Evolutionary conservation across 2,113 vertebrate genomes (phyloP).

Genomic region (Lasiurus cinereus): DNA sequence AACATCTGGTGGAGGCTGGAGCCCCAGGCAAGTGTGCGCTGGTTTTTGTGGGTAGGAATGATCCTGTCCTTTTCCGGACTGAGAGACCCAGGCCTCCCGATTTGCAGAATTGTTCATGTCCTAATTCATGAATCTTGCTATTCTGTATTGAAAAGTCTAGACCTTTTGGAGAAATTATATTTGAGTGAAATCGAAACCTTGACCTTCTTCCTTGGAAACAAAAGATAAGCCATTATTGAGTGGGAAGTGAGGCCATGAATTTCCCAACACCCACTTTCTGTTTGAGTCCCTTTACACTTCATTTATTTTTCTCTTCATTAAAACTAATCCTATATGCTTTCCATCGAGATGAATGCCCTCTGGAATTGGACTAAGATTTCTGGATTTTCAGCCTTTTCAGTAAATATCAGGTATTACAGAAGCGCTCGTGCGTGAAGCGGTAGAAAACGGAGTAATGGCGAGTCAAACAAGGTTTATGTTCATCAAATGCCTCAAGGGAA

Average conservation of each 20-base stretch:
- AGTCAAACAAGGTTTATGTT: constrained; percentile 39
- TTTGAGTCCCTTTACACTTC: neutral
- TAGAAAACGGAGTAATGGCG: neutral
- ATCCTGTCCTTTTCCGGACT: neutral
- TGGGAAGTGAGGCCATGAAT: neutral
- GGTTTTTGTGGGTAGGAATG: neutral
- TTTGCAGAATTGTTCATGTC: neutral
- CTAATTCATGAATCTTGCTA: too few species aligned
- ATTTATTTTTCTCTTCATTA: constrained; percentile 25
- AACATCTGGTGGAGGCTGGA: neutral
- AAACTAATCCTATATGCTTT: constrained; percentile 30
- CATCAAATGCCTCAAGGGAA: neutral
- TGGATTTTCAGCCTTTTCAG: neutral
- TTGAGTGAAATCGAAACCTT: neutral
- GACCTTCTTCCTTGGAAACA: neutral
- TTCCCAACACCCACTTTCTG: neutral
- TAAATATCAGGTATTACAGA: neutral
- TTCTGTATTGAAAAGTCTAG: too few species aligned
- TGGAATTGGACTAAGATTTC: neutral
- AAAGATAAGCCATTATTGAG: neutral
- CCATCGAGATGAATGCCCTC: neutral
- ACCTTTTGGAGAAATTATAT: neutral
- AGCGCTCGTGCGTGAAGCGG: neutral
- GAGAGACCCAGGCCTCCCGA: neutral
- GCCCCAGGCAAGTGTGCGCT: neutral